A percentile compares a stretch with the other conserved stretches of the same genome.
phyloP scores from a whole-genome alignment of 2,113 vertebrate genomes.

The Ptyas mucosa region DNA sequence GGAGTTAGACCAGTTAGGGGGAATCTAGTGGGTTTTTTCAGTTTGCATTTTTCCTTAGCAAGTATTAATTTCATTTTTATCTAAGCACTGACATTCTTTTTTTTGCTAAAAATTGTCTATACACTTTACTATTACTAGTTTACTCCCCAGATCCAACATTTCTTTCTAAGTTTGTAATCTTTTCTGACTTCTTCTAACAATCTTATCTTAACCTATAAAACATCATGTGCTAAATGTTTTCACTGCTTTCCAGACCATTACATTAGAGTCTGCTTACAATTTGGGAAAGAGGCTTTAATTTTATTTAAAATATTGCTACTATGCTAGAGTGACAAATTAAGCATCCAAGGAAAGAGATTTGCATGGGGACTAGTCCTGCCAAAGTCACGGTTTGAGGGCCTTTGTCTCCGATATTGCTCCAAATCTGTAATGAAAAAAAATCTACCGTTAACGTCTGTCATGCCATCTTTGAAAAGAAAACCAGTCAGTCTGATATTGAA shows the following conservation, averaged over 20 bases:
- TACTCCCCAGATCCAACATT: neutral
- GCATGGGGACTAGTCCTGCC: rapidly evolving
- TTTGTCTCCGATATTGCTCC: neutral
- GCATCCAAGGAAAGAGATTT: neutral
- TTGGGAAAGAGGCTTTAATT: neutral
- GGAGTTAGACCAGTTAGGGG: neutral
- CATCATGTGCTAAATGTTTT: neutral
- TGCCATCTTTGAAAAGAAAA: neutral
- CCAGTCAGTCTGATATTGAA: neutral
- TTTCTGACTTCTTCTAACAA: neutral
- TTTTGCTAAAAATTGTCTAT: neutral
- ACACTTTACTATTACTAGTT: neutral
- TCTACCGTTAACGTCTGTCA: neutral
- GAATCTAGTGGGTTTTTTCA: neutral
- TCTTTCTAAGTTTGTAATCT: neutral
- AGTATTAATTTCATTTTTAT: neutral
- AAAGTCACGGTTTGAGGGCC: neutral
- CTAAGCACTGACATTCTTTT: neutral
- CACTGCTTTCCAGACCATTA: neutral
- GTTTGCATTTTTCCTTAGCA: neutral
- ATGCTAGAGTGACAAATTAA: neutral
- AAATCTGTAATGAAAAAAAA: neutral
- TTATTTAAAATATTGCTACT: neutral
- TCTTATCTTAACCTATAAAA: neutral
- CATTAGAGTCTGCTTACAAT: neutral